Percentiles rank a stretch among this genome's conserved stretches.
These are phyloP conservation scores for Campoletis sonorensis DNA, from an alignment of 1,140 invertebrate species.

Conservation along the genomic window DNA sequence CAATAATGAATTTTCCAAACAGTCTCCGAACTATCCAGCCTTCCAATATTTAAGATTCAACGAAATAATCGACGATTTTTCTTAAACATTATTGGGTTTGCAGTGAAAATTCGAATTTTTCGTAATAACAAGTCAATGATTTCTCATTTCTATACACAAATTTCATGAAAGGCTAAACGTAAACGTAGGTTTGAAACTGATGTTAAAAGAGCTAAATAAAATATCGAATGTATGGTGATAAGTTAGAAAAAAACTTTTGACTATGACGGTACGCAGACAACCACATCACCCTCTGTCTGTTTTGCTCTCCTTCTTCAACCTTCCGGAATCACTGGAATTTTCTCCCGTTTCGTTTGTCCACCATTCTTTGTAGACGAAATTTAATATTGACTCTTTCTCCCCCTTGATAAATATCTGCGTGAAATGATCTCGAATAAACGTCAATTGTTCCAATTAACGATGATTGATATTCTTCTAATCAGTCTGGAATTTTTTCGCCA, in stretches of 20 bases:
- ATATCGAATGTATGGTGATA: not conserved
- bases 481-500: no score
- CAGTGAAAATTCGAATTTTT: no score
- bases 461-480: not conserved
- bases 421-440: slow-evolving; percentile 41
- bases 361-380: slow-evolving; percentile 6
- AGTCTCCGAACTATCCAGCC: no score
- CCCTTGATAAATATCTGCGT: not conserved
- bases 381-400: slow-evolving; percentile 25
- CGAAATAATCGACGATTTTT: no score
- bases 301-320: not conserved
- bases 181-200: no score
- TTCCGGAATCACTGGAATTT: not conserved
- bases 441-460: slow-evolving; percentile 39
- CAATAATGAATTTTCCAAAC: no score
- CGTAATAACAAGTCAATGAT: no score
- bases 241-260: not conserved
- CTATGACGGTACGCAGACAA: not conserved
- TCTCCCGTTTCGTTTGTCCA: not conserved
- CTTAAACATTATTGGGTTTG: no score
- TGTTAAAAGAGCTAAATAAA: no score
- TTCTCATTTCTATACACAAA: no score
- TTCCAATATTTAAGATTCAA: no score
- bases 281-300: not conserved
- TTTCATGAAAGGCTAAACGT: no score